Evolutionary conservation across 2,888 invertebrate genomes (phyloP).

Genomic region (Acrocyrtus sp.): DNA sequence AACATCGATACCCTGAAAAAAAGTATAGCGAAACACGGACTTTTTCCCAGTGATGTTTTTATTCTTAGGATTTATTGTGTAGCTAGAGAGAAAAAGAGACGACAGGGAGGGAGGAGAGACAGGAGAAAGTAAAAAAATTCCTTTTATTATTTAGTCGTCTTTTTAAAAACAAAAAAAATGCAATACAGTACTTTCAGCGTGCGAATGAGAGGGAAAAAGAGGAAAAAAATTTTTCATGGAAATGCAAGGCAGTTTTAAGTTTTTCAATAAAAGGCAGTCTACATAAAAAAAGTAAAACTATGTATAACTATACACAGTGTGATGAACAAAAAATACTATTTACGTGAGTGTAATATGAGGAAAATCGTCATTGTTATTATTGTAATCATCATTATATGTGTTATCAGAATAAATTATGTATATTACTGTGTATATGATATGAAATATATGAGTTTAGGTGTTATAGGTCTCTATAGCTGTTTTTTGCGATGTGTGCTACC

Average conservation of each 20-base stretch:
- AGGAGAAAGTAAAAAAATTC: no score
- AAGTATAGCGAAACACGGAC: background rate
- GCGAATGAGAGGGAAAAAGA: background rate
- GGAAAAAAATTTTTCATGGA: background rate
- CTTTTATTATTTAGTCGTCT: constrained; percentile 43
- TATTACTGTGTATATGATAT: background rate
- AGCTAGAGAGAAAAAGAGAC: background rate
- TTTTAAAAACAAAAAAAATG: no score
- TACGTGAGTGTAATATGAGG: no score
- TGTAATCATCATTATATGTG: background rate
- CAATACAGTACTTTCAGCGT: background rate
- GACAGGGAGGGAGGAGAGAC: background rate
- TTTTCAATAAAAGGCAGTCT: background rate
- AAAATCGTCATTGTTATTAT: background rate
- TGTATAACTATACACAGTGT: constrained; percentile 42
- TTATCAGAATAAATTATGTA: background rate
- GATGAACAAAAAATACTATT: constrained; percentile 27
- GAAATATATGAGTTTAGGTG: background rate
- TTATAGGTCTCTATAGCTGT: background rate
- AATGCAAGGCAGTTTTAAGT: background rate
- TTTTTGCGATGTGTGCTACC: background rate
- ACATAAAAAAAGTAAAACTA: no score
- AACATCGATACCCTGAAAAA: no score
- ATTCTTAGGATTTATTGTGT: background rate
- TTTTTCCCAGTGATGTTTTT: background rate